Base-by-base conservation (phyloP, 2,888 invertebrate genomes). In the Tenthredo livida region DNA sequence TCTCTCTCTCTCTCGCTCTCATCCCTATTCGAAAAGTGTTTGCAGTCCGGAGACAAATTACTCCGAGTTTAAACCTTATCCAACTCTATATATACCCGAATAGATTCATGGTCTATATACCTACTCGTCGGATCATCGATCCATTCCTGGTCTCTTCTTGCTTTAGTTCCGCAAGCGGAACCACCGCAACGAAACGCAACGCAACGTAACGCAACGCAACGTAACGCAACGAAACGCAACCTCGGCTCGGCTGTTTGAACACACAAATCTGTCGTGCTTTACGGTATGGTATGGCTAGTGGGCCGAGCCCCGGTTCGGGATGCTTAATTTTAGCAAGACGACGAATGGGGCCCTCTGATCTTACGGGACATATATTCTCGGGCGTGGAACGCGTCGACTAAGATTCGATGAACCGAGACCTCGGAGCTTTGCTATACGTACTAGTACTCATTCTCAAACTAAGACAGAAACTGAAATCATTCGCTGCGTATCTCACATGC, bases 321-420 rank as follows among this genome's bases (percentile, higher is more conserved):
- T 88, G 88, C 90, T 90, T 91, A 91, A 91, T 91, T 91, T 91
- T 91, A 91, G 91, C 90, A 88, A 87, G 88, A 90, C 90, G 89
- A 91, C 90, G 89, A 89, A 91, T 90, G 89, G 90, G 88, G 90
- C 89, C 88, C 89, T 91, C 87, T 91, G 91, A 91, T 91, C 91
- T 90, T 86, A 85, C 85, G 89, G 87, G 88, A 87, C 90, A 91
- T 91, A 91, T 90, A 91, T 91, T 91, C 87, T 88, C 88, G 40
- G 87, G 88, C 89, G 86, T 87, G 89, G 89, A 87, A 90, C 89
- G 90, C 90, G 89, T 89, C 90, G 90, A 89, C 87, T 88, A 87
- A 86, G 86, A 67, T 85, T 87, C 86, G 88, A 87, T 87, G 90
- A 90, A 88, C 89, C 90, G 86, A 85, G 86, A 89, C 88, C 88